Base-by-base conservation (phyloP, 2,888 invertebrate genomes). In the Drosophila incognita region DNA sequence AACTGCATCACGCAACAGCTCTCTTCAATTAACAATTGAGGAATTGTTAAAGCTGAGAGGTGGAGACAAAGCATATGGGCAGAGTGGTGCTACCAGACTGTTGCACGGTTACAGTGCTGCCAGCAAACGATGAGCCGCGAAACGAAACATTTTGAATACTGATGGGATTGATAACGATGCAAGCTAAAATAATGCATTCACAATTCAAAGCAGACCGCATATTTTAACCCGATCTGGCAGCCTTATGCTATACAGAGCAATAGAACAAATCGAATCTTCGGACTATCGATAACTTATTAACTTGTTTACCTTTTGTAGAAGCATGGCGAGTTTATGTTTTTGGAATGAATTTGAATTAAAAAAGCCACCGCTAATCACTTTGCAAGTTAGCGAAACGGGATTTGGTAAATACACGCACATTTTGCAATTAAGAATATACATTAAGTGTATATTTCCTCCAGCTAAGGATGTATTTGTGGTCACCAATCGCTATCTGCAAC, bases 311-410 rank as follows among this genome's bases (percentile, higher is more conserved):
- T 62, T 72, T 54, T 58, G 51, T 10, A 29, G 18, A 46, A 63
- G 69, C 66, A 92, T 91, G 92, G 69, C 76, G 36, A 74, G 53
- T 40, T 64, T 82, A 63, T 90, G 82, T 61, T 73, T 91, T 76
- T 92, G 91, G 91, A 93, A 93, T 52, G 91, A 93, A 36, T 87
- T 88, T 74, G 82, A 91, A 54, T 78, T 93, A 73, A 92, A 89
- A 52, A 90, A 86, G 27, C 93, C 93, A 5, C 92, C 93, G 2
- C 65, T 92, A 18, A 58, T 92, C 3, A 92, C 91, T 0, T 51
- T 92, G 8, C 78, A 71, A 42, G 81, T 85, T 21, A 52, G 61
- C 13, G 72, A 91, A 7, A 80, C 81, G 0, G 60, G 53, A 1
- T 90, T 90, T 64, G 91, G 92, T 92, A 81, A 76, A 76, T 56